Conservation (phyloP, 2,113 vertebrate genomes). For the Spea bombifrons region DNA sequence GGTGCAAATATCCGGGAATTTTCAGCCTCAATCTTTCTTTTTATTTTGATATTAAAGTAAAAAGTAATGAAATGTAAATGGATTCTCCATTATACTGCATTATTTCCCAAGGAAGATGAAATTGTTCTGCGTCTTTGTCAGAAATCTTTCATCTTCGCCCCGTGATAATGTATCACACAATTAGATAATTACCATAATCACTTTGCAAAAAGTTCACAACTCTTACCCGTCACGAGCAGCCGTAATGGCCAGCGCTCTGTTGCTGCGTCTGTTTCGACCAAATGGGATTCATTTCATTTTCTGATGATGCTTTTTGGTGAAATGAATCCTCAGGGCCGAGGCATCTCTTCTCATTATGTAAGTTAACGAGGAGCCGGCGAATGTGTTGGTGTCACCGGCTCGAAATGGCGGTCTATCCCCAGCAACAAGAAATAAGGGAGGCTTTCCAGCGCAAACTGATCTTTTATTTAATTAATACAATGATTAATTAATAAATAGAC, state of each 20-base stretch:
- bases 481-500: too few relatives aligned
- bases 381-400: too few relatives aligned
- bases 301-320: slow-evolving; percentile 5
- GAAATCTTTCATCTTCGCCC: slow-evolving; percentile 25
- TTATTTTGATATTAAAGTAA: too few relatives aligned
- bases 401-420: too few relatives aligned
- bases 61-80: background rate
- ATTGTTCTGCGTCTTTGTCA: slow-evolving; percentile 2
- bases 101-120: background rate
- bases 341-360: too few relatives aligned
- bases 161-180: slow-evolving; percentile 7
- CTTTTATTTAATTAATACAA: too few relatives aligned
- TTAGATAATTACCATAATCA: slow-evolving; percentile 40
- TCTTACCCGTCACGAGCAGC: slow-evolving; percentile 6
- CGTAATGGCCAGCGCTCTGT: slow-evolving; percentile 9
- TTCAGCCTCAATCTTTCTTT: too few relatives aligned
- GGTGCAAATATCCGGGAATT: too few relatives aligned
- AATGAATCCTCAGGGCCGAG: background rate
- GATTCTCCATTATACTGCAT: slow-evolving; percentile 35
- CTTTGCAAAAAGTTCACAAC: slow-evolving; percentile 11
- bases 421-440: too few relatives aligned
- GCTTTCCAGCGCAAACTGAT: too few relatives aligned
- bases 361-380: too few relatives aligned
- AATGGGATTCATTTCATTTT: slow-evolving; percentile 25
- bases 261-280: background rate